Conservation (phyloP, 2,797 vertebrate species). For the Pitangus sulphuratus region DNA sequence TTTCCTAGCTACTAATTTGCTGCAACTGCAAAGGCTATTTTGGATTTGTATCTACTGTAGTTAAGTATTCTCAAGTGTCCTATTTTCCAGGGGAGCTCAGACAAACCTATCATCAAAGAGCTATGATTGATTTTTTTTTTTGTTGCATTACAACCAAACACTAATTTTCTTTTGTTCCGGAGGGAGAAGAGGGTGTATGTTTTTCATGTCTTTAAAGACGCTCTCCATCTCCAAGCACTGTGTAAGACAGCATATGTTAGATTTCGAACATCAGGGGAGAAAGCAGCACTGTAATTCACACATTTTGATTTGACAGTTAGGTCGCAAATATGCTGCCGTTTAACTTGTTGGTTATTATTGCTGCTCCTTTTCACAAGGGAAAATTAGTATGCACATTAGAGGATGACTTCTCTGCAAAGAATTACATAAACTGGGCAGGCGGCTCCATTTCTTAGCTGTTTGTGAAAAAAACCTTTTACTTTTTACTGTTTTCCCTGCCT, state of each 20-base stretch:
- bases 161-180: not conserved
- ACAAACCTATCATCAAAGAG: conserved; percentile 29
- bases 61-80: conserved; percentile 10
- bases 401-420: conserved; percentile 24
- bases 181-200: not conserved
- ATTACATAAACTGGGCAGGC: not conserved
- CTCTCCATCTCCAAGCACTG: not conserved
- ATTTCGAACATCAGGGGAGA: conserved; percentile 32
- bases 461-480: conserved; percentile 9
- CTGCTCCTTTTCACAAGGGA: conserved; percentile 60
- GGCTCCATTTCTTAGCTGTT: conserved; percentile 1
- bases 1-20: not conserved
- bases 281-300: conserved; percentile 52
- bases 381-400: conserved; percentile 52
- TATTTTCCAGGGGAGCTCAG: not conserved
- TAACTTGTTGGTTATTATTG: conserved; percentile 55
- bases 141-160: not conserved
- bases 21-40: not conserved
- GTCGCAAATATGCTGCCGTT: conserved; percentile 19
- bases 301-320: conserved; percentile 40
- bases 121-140: not conserved
- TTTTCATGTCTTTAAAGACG: conserved; percentile 2
- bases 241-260: conserved; percentile 35
- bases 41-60: not conserved
- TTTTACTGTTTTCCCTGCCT: not conserved